Base-by-base conservation (phyloP, 2,113 vertebrate species). In the Chamaetylas fuelleborni region DNA sequence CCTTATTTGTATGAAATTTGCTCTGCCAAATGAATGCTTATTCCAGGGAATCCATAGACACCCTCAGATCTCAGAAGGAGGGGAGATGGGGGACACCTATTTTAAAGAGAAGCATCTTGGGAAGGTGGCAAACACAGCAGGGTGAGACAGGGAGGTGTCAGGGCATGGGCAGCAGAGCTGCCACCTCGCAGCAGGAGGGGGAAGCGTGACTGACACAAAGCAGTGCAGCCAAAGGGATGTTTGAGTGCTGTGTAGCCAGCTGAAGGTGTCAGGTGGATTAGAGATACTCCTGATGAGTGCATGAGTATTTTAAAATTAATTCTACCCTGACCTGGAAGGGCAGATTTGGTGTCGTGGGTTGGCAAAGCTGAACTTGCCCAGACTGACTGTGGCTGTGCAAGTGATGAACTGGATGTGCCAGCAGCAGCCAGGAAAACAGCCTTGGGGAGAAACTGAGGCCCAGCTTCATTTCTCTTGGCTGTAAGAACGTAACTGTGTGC, bases 191-290 rank as follows among this genome's bases (percentile, higher is more conserved):
- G 45, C 19, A 61, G 69, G 54, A 90, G 86, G 10, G 72, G 56
- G 14, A 81, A 73, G 95, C 1, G 72, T 66, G 60, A 78, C 34
- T 67, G 95, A 96, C 71, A 90, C 74, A 67, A 28, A 23, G 26
- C 94, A 95, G 86, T 0, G 5, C 71, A 83, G 50, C 2, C 51
- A 24, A 58, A 54, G 66, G 50, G 58, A 36, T 65, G 5, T 42
- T 58, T 47, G 67, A 66, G 66, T 3, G 14, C 48, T 73, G 61
- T 2, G 5, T 7, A 45, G 74, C 34, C 81, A 87, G 62, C 33
- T 0, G 0, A 77, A 82, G 82, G 66, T 92, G 80, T 86, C 79
- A 88, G 94, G 67, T 78, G 76, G 86, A 66, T 86, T 90, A 90
- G 1, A 62, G 86, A 28, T 62, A 70, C 58, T 61, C 42, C 16